Base-by-base conservation (phyloP, 2,797 vertebrate genomes). In the Champsocephalus gunnari region DNA sequence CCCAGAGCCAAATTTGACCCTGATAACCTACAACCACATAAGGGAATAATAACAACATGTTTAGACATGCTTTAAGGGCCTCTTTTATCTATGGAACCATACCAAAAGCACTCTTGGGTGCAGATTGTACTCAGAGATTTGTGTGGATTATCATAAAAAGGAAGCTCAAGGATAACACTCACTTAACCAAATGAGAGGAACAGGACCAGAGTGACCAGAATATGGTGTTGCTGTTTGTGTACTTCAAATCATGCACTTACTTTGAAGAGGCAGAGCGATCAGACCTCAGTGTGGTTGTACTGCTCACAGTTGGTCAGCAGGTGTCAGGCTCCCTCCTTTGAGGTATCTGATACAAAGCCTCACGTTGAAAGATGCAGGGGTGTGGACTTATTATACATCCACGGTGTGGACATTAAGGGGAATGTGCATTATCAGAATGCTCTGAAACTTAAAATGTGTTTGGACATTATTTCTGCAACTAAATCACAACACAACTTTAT, bases 301-400 rank as follows among this genome's bases (percentile, higher is more conserved):
- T 78, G 41, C 71, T 73, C 12, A 41, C 3, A 49, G 21, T 17
- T 73, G 48, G 72, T 28, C 87, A 83, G 79, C 68, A 91, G 88
- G 64, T 85, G 89, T 86, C 89, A 86, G 4, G 21, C 24, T 79
- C 12, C 19, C 32, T 28, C 13, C 2, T 54, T 10, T 49, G 9
- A 59, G 60, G 16, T 14, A 24, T 14, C 8, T 48, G 45, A 75
- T 47, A 16, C 3, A 60, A n/a, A 4, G n/a, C 21, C 54, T 53
- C 2, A 49, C 32, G 12, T 5, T 67, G 45, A 57, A 17, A 51
- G 41, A 48, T 53, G 17, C 9, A 34, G 3, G 48, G 54, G 1
- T 17, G 21, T 21, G 38, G 56, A 38, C 7, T 21, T 21, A 21
- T 21, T 21, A 21, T 21, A 21, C 21, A 21, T 21, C 21, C 21